Percentiles rank a stretch among this genome's conserved stretches.
phyloP scores from a whole-genome alignment of 23 tunicate genomes.

The Styela clava region DNA sequence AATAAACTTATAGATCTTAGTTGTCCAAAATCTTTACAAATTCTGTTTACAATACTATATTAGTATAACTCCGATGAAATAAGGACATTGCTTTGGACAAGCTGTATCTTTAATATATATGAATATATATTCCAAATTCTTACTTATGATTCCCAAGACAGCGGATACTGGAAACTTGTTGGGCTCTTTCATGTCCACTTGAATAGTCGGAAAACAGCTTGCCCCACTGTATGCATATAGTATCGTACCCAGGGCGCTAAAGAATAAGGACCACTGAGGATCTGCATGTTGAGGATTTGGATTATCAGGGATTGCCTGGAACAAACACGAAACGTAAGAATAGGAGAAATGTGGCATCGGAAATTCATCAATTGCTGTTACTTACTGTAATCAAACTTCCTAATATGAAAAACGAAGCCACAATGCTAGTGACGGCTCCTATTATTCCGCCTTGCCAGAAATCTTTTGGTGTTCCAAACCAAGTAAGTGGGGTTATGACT shows the following conservation, averaged over 20 bases:
- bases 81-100: too few species aligned
- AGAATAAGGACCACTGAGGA: constrained; percentile 57
- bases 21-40: too few species aligned
- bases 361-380: not conserved
- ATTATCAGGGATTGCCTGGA: constrained; percentile 3
- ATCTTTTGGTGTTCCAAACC: constrained; percentile 94
- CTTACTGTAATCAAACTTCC: constrained; percentile 39
- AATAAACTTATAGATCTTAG: too few species aligned
- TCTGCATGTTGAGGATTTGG: constrained; percentile 23
- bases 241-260: constrained; percentile 84
- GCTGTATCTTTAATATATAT: too few species aligned
- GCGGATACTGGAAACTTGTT: constrained; percentile 62
- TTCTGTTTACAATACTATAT: too few species aligned
- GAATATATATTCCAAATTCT: too few species aligned
- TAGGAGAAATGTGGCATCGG: not conserved
- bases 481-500: constrained; percentile 58
- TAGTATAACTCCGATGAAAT: too few species aligned
- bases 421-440: constrained; percentile 65
- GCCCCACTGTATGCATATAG: constrained; percentile 88
- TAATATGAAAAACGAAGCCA: constrained; percentile 63
- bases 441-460: constrained; percentile 85
- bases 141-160: constrained; percentile 58
- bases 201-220: constrained; percentile 88
- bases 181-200: constrained; percentile 91
- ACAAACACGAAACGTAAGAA: not conserved